Conservation (phyloP, 2,113 vertebrate species). For the Tonatia bakeri region DNA sequence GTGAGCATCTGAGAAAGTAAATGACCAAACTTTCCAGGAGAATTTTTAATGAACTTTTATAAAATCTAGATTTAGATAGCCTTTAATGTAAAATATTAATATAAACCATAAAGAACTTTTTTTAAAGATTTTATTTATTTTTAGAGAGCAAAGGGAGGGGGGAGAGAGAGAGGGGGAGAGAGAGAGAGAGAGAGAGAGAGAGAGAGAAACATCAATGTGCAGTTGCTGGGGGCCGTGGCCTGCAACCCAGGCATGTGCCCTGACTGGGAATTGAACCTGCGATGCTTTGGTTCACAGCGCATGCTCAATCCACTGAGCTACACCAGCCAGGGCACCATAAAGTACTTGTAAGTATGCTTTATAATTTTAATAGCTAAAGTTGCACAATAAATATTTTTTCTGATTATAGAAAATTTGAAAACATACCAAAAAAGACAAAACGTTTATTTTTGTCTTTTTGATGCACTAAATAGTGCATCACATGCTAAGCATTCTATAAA, state of each 20-base stretch:
- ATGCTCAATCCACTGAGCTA: too few relatives aligned
- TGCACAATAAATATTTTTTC: not conserved
- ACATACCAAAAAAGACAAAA: not conserved
- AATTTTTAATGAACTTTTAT: not conserved
- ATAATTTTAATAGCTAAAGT: not conserved
- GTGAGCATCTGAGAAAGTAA: not conserved
- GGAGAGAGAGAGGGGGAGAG: too few relatives aligned
- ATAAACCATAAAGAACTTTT: not conserved
- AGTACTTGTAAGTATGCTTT: not conserved
- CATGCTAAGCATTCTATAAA: not conserved
- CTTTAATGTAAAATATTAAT: conserved; percentile 8
- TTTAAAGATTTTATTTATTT: too few relatives aligned
- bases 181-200: too few relatives aligned
- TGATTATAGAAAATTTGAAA: not conserved
- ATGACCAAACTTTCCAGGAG: not conserved
- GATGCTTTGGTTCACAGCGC: too few relatives aligned
- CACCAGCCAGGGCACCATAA: too few relatives aligned
- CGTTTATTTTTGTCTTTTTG: not conserved
- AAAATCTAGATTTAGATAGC: not conserved
- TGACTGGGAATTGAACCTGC: too few relatives aligned
- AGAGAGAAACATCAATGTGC: too few relatives aligned
- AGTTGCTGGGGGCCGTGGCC: too few relatives aligned
- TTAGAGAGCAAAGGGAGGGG: too few relatives aligned
- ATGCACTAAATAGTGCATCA: not conserved
- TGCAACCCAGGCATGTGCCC: too few relatives aligned